These are phyloP conservation scores for Cirrhinus mrigala DNA, from an alignment of 2,797 vertebrate genomes.

Conservation along the genomic window DNA sequence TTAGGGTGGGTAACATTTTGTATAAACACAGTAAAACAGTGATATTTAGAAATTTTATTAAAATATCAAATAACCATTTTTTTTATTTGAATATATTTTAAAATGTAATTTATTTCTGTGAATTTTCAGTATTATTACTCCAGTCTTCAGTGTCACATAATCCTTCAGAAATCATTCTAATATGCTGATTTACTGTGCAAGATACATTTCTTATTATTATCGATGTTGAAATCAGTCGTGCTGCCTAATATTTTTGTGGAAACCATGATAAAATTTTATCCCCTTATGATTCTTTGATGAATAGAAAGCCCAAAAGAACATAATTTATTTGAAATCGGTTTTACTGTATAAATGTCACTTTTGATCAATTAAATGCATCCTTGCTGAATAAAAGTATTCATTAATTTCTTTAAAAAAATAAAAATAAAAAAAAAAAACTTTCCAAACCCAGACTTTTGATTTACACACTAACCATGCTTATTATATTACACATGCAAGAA, in stretches of 20 bases:
- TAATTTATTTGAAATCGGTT: background rate
- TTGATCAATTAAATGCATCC: background rate
- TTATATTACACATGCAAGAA: background rate
- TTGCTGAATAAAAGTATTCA: background rate
- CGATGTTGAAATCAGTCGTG: background rate
- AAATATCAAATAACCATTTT: too few relatives aligned
- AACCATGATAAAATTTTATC: background rate
- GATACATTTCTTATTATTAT: background rate
- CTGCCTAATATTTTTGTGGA: background rate
- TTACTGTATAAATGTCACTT: background rate
- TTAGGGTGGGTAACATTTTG: background rate
- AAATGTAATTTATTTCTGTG: background rate
- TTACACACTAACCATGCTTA: background rate
- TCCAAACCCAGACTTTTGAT: too few relatives aligned
- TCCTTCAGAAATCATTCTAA: background rate
- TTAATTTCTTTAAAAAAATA: too few relatives aligned
- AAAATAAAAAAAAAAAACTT: too few relatives aligned
- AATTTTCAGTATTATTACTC: background rate
- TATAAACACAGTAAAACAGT: background rate
- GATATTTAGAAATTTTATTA: too few relatives aligned
- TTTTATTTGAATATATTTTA: background rate
- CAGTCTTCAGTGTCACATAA: background rate
- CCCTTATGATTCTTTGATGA: background rate
- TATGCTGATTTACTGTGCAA: background rate
- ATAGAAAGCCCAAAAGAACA: background rate